Percentiles rank a stretch among this genome's conserved stretches.
These are phyloP conservation scores for Turritopsis rubra DNA, from an alignment of 30 jellyfish, hydroid and myxozoan species.

Conservation along the genomic window DNA sequence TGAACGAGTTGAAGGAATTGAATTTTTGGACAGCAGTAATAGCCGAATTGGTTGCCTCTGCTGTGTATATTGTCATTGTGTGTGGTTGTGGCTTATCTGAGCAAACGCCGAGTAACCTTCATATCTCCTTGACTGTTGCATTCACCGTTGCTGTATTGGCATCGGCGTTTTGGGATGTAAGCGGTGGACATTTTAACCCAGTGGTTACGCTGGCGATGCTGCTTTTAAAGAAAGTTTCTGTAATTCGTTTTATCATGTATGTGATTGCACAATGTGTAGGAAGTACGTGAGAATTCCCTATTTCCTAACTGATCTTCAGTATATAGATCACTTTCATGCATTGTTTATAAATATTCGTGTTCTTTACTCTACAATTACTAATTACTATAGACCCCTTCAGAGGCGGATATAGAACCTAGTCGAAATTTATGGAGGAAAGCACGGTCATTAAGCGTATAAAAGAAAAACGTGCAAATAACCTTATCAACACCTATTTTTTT, in stretches of 20 bases:
- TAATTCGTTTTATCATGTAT: conserved; percentile 8
- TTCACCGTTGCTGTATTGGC: conserved; percentile 25
- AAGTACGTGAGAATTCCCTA: background rate
- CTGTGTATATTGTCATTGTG: conserved; percentile 20
- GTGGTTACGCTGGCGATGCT: conserved; percentile 27
- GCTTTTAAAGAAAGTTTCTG: conserved; percentile 12
- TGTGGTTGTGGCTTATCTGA: conserved; percentile 17
- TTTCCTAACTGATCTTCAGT: background rate
- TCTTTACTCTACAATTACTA: too few species aligned
- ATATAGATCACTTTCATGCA: too few species aligned
- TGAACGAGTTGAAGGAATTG: background rate
- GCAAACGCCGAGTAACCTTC: background rate
- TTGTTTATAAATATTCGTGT: too few species aligned
- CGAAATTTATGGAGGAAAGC: too few species aligned
- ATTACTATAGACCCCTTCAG: too few species aligned
- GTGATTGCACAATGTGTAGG: conserved; percentile 23
- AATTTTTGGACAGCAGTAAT: conserved; percentile 14
- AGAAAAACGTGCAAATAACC: too few species aligned
- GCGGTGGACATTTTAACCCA: conserved; percentile 41
- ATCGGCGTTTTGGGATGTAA: conserved; percentile 33
- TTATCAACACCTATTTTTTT: too few species aligned
- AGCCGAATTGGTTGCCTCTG: conserved; percentile 20
- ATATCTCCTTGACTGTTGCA: conserved; percentile 27
- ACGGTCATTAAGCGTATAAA: too few species aligned
- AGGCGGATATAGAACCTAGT: too few species aligned